Conservation (phyloP, 1,140 invertebrate species). For the Periplaneta americana region DNA sequence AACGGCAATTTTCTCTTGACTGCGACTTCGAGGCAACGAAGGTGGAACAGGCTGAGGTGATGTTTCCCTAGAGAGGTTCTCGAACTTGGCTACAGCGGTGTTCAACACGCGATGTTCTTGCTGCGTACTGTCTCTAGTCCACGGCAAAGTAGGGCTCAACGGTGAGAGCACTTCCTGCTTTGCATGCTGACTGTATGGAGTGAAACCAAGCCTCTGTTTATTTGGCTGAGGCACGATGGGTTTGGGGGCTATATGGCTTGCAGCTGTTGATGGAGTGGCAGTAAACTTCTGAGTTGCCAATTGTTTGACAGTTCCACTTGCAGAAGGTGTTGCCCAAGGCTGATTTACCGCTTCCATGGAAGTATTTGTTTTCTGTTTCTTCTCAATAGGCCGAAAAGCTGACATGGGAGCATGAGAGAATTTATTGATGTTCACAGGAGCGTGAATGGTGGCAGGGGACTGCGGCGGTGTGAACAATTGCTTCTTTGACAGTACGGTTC, state of each 20-base stretch:
- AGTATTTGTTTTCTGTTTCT: slow-evolving; percentile 29
- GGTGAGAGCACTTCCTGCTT: slow-evolving; percentile 9
- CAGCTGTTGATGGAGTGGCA: not conserved
- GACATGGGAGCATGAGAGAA: slow-evolving; percentile 67
- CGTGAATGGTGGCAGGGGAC: slow-evolving; percentile 15
- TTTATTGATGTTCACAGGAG: slow-evolving; percentile 44
- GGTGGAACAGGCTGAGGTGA: slow-evolving; percentile 11
- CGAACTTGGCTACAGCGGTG: slow-evolving; percentile 19
- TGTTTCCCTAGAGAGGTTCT: slow-evolving; percentile 15
- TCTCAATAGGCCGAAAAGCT: slow-evolving; percentile 54
- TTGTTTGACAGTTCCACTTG: slow-evolving; percentile 32
- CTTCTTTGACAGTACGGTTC: slow-evolving; percentile 25
- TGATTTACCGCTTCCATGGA: slow-evolving; percentile 4
- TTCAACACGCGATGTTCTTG: not conserved
- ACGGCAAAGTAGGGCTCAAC: slow-evolving; percentile 19
- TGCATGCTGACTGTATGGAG: not conserved
- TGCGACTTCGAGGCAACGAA: not conserved
- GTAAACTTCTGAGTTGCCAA: slow-evolving; percentile 27
- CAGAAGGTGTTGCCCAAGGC: slow-evolving; percentile 42
- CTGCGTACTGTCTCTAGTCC: slow-evolving; percentile 15
- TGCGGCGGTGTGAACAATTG: slow-evolving; percentile 21
- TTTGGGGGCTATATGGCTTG: not conserved
- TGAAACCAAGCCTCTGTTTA: not conserved
- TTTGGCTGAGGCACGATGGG: not conserved
- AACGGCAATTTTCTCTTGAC: slow-evolving; percentile 1